Evolutionary conservation across 2,113 vertebrate species (phyloP).

Genomic region (Limnothrissa miodon): DNA sequence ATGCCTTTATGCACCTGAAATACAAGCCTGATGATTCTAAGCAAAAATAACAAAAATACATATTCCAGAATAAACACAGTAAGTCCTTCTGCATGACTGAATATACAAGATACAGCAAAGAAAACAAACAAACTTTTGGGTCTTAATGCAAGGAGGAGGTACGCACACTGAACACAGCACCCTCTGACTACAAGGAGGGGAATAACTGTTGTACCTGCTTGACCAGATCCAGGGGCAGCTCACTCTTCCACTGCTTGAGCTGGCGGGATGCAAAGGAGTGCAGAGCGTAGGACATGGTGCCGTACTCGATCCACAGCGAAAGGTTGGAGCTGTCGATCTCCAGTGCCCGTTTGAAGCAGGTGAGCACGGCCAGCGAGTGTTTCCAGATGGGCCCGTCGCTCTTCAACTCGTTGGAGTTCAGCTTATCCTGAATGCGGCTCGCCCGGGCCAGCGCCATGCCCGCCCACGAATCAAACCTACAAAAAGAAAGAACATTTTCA

Average conservation of each 20-base stretch:
- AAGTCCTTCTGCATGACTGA: not conserved
- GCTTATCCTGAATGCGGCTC: conserved; percentile 94
- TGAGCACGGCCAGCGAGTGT: conserved; percentile 86
- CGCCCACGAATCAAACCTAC: conserved; percentile 97
- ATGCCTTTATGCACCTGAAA: not conserved
- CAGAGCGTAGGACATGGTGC: conserved; percentile 87
- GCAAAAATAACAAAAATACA: not conserved
- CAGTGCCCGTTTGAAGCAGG: conserved; percentile 90
- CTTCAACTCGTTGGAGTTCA: conserved; percentile 96
- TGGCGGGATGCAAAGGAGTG: conserved; percentile 94
- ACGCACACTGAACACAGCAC: not conserved
- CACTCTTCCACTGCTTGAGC: conserved; percentile 87
- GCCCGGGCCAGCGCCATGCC: conserved; percentile 96
- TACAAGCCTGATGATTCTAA: no score
- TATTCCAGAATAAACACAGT: not conserved
- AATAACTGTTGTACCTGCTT: conserved; percentile 77
- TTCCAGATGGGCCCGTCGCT: conserved; percentile 97
- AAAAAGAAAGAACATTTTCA: not conserved
- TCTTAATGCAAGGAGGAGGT: no score
- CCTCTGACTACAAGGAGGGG: not conserved
- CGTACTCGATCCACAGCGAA: conserved; percentile 95
- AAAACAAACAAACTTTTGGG: not conserved
- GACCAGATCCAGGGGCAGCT: conserved; percentile 84
- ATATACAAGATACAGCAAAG: not conserved
- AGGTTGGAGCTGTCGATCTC: conserved; percentile 93